These are phyloP conservation scores for Mimumesa dahlbomi DNA, from an alignment of 2,888 invertebrate species.

Conservation along the genomic window DNA sequence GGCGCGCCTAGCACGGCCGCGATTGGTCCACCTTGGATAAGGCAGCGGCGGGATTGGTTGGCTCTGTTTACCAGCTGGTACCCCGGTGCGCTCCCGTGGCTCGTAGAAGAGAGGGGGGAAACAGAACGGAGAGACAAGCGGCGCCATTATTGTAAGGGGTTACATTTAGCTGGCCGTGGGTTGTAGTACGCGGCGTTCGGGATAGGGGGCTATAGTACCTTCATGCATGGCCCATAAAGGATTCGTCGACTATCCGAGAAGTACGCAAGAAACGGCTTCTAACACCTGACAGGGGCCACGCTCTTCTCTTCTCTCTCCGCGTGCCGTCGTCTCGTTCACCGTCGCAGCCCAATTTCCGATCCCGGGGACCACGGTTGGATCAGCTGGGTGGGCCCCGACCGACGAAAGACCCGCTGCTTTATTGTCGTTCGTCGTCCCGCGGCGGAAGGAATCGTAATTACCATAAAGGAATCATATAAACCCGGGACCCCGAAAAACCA, in stretches of 20 bases:
- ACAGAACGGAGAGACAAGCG: constrained; percentile 82
- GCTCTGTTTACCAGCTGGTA: constrained; percentile 81
- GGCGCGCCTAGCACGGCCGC: constrained; percentile 77
- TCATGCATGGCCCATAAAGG: constrained; percentile 93
- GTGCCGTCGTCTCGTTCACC: constrained; percentile 53
- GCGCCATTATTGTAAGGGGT: constrained; percentile 82
- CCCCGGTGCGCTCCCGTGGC: constrained; percentile 70
- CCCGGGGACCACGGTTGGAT: constrained; percentile 58
- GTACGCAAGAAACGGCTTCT: constrained; percentile 82
- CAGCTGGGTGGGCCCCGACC: constrained; percentile 64
- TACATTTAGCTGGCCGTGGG: constrained; percentile 81
- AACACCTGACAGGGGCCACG: constrained; percentile 79
- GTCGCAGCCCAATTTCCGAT: constrained; percentile 62
- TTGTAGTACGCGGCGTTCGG: constrained; percentile 85
- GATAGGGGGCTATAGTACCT: constrained; percentile 92
- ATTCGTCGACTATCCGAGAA: constrained; percentile 88
- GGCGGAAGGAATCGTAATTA: constrained; percentile 52
- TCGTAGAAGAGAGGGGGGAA: constrained; percentile 59
- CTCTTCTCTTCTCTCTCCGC: constrained; percentile 69
- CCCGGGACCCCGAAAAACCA: constrained; percentile 13
- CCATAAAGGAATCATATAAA: constrained; percentile 51
- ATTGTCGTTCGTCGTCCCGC: constrained; percentile 28
- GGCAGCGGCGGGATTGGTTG: constrained; percentile 76
- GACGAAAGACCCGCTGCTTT: constrained; percentile 51
- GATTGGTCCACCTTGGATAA: constrained; percentile 77